These are phyloP conservation scores for Dugesia japonica DNA, from an alignment of 2,888 invertebrate species.

Conservation along the genomic window DNA sequence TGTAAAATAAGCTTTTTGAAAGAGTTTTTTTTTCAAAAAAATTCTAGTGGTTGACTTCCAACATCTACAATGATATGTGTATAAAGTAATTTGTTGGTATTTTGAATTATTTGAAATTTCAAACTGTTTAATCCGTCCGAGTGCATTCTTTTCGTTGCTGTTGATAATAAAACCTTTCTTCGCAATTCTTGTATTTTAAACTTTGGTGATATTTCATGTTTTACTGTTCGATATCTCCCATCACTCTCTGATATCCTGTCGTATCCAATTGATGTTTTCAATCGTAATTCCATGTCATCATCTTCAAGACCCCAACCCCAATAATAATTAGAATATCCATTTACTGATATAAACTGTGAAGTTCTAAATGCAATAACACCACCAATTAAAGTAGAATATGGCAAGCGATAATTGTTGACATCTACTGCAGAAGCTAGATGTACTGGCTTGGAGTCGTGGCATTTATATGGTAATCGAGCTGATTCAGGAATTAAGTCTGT, in stretches of 20 bases:
- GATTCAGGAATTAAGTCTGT: constrained; percentile 30
- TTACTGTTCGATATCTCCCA: constrained; percentile 20
- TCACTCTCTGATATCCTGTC: neutral
- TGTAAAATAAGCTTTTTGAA: no score
- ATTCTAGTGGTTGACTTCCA: constrained; percentile 17
- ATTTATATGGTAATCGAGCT: constrained; percentile 3
- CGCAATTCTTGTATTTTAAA: constrained; percentile 22
- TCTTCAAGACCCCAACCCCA: constrained; percentile 33
- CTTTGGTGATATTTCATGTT: neutral
- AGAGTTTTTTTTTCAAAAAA: neutral
- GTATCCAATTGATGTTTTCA: constrained; percentile 27
- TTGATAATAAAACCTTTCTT: constrained; percentile 22
- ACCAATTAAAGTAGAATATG: constrained; percentile 25
- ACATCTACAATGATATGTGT: constrained; percentile 28
- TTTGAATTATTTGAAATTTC: constrained; percentile 17
- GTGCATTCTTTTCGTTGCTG: neutral
- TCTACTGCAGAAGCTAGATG: constrained; percentile 29
- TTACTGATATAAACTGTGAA: neutral
- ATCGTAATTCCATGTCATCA: constrained; percentile 29
- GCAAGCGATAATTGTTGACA: constrained; percentile 17
- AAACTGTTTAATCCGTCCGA: constrained; percentile 23
- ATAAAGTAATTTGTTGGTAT: neutral
- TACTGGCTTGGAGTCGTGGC: neutral
- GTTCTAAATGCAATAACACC: constrained; percentile 29
- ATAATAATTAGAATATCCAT: constrained; percentile 31